Percentiles rank a stretch among this genome's conserved stretches.
These are phyloP conservation scores for Anguilla anguilla DNA, from an alignment of 2,797 vertebrate genomes.

Conservation along the genomic window DNA sequence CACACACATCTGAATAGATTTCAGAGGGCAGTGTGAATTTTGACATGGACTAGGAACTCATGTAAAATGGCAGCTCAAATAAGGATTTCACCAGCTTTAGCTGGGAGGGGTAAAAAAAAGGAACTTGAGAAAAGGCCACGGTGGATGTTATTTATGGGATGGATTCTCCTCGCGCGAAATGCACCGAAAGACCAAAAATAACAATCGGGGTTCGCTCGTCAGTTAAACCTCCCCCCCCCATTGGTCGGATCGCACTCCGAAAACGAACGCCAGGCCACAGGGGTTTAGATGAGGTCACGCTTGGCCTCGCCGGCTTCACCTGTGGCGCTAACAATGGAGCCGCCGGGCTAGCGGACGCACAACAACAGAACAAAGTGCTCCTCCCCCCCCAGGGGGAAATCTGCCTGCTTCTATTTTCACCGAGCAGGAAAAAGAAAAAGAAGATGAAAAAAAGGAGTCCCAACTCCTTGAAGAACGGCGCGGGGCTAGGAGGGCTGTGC, in stretches of 20 bases:
- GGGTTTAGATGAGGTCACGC: slow-evolving; percentile 12
- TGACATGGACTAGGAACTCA: background rate
- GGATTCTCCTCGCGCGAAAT: background rate
- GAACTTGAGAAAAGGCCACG: background rate
- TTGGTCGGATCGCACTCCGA: background rate
- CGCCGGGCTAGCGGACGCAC: background rate
- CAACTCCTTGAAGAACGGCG: background rate
- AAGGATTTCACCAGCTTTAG: background rate
- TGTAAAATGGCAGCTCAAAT: slow-evolving; percentile 13
- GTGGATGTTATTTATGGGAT: background rate
- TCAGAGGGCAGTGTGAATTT: background rate
- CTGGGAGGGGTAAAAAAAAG: background rate
- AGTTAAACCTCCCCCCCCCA: too few relatives aligned
- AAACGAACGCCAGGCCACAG: background rate
- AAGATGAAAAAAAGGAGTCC: background rate
- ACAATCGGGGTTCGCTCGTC: background rate
- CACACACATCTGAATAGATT: background rate
- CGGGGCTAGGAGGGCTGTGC: background rate
- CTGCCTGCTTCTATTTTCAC: background rate
- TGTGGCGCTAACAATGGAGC: background rate
- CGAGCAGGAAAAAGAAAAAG: background rate
- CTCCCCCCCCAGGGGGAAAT: background rate
- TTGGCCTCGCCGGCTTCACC: background rate
- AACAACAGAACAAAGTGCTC: background rate
- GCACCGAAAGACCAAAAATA: background rate